A percentile compares a stretch with the other conserved stretches of the same genome.
Conservation (phyloP, 2,888 invertebrate species). For the Monoplex corrugatus region DNA sequence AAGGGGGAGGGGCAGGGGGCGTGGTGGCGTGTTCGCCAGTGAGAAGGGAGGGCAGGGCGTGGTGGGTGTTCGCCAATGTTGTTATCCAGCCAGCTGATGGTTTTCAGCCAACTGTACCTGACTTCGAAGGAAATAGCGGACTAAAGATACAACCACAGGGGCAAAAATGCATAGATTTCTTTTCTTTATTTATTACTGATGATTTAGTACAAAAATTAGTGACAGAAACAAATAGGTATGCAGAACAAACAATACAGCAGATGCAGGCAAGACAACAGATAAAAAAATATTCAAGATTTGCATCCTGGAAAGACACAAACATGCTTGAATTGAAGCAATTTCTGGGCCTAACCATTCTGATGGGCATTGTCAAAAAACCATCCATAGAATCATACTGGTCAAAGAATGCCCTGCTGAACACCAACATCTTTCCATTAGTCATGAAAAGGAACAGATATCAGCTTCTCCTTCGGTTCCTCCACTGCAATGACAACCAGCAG, state of each 20-base stretch:
- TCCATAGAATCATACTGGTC: slow-evolving; percentile 34
- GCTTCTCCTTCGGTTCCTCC: slow-evolving; percentile 53
- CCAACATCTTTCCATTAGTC: not conserved
- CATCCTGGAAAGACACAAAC: slow-evolving; percentile 24
- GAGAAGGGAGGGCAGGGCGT: not conserved
- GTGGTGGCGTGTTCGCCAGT: no score
- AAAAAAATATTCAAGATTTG: not conserved
- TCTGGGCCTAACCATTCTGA: slow-evolving; percentile 30
- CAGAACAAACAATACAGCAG: slow-evolving; percentile 17
- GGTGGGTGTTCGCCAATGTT: not conserved
- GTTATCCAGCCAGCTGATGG: not conserved
- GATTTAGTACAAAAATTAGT: slow-evolving; percentile 24
- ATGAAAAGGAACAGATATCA: slow-evolving; percentile 40
- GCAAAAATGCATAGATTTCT: not conserved
- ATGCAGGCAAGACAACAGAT: not conserved
- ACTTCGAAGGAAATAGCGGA: slow-evolving; percentile 26
- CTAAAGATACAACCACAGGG: not conserved
- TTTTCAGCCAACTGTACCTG: not conserved
- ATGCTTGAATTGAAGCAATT: slow-evolving; percentile 39
- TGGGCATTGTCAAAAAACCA: slow-evolving; percentile 37
- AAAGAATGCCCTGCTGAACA: not conserved
- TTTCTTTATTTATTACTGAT: slow-evolving; percentile 7
- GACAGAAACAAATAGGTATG: slow-evolving; percentile 35
- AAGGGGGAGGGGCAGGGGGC: not conserved
- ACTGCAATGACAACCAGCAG: slow-evolving; percentile 58